Conservation (phyloP, 1,140 invertebrate genomes). For the Magallana gigas region DNA sequence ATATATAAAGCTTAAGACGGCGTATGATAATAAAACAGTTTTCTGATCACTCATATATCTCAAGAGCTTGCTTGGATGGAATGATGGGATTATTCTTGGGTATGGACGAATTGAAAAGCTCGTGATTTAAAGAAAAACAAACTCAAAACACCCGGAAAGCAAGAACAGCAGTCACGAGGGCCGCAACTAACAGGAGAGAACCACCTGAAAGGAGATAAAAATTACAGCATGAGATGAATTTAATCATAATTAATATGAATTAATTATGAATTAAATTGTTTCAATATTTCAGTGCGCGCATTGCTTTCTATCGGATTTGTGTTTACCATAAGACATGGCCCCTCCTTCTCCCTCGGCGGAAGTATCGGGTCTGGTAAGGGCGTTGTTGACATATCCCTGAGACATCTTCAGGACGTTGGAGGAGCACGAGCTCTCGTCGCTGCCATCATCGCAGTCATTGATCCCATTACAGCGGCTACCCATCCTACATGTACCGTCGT, state of each 20-base stretch:
- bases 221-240: no score
- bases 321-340: not conserved
- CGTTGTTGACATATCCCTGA: conserved; percentile 7
- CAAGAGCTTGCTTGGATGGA: no score
- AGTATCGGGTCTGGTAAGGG: not conserved
- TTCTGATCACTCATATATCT: no score
- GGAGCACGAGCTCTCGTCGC: conserved; percentile 33
- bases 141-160: not conserved
- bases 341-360: not conserved
- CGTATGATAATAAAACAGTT: no score
- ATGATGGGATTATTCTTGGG: no score
- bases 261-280: no score
- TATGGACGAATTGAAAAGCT: not conserved
- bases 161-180: not conserved
- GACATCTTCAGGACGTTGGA: not conserved
- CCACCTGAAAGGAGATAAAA: not conserved
- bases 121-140: not conserved
- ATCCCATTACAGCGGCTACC: conserved; percentile 12
- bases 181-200: not conserved
- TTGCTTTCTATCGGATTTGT: no score
- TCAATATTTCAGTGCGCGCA: no score
- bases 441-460: conserved; percentile 26
- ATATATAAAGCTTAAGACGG: no score
- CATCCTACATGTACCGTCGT: conserved; percentile 28
- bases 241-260: no score